A percentile compares a stretch with the other conserved stretches of the same genome.
Conservation (phyloP, 2,888 invertebrate genomes). For the Caenorhabditis imperialis region DNA sequence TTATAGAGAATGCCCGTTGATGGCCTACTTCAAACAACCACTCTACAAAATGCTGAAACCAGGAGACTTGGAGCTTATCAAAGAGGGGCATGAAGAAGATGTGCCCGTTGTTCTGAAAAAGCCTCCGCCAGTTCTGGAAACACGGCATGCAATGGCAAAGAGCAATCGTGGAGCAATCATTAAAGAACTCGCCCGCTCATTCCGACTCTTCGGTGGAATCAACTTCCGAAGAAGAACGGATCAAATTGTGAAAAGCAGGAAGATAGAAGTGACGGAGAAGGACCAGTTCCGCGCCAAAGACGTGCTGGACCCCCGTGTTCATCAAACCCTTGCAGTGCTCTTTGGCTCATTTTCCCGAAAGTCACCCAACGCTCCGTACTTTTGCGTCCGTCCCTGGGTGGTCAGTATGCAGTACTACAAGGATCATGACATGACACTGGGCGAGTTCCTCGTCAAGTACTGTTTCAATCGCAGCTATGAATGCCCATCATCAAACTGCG, state of each 20-base stretch:
- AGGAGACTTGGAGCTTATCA: constrained; percentile 48
- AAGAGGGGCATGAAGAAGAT: constrained; percentile 48
- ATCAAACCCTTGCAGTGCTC: constrained; percentile 88
- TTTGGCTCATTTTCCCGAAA: constrained; percentile 82
- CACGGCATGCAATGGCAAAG: constrained; percentile 23
- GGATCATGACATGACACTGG: constrained; percentile 92
- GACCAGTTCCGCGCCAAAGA: constrained; percentile 68
- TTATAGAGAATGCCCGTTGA: constrained; percentile 82
- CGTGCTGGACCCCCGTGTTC: constrained; percentile 79
- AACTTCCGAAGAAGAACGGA: constrained; percentile 31
- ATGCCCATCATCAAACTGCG: constrained; percentile 87
- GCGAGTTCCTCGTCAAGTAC: constrained; percentile 86
- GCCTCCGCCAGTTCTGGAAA: constrained; percentile 4
- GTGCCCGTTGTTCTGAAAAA: constrained; percentile 9
- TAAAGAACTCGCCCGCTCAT: constrained; percentile 13
- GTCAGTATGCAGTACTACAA: constrained; percentile 94
- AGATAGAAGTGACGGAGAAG: constrained; percentile 30
- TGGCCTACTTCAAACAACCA: constrained; percentile 78
- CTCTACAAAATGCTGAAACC: constrained; percentile 60
- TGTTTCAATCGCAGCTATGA: constrained; percentile 84
- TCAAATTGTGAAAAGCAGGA: constrained; percentile 29
- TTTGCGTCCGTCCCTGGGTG: constrained; percentile 91
- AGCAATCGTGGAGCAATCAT: constrained; percentile 30
- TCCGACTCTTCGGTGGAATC: constrained; percentile 44
- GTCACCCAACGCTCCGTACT: constrained; percentile 85